These are phyloP conservation scores for Drepana falcataria DNA, from an alignment of 2,888 invertebrate genomes.

Conservation along the genomic window DNA sequence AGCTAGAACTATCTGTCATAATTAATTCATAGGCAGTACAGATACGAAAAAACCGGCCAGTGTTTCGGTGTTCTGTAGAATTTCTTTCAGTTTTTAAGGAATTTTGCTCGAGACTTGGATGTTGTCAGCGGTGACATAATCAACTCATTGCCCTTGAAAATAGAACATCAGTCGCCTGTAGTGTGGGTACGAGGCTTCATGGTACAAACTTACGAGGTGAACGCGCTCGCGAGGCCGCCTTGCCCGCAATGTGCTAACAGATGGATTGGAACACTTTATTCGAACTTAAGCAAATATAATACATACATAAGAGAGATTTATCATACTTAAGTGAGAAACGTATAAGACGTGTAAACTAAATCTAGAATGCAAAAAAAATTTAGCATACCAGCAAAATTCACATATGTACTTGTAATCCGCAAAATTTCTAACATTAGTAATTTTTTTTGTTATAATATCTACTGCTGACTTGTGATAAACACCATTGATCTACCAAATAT, in stretches of 20 bases:
- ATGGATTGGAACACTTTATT: slow-evolving; percentile 6
- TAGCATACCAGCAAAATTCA: too few species aligned
- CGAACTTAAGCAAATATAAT: not conserved
- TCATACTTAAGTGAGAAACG: too few species aligned
- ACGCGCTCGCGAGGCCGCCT: slow-evolving; percentile 66
- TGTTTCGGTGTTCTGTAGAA: too few species aligned
- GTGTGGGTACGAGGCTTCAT: slow-evolving; percentile 19
- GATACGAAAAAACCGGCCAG: too few species aligned
- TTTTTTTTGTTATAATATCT: too few species aligned
- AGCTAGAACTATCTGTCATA: not conserved
- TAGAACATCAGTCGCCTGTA: slow-evolving; percentile 39
- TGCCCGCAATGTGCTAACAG: slow-evolving; percentile 19
- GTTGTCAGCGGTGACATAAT: slow-evolving; percentile 48
- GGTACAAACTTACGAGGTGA: slow-evolving; percentile 62
- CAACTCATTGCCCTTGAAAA: slow-evolving; percentile 59
- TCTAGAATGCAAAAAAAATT: too few species aligned
- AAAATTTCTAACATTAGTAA: too few species aligned
- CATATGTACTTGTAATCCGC: too few species aligned
- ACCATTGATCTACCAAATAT: too few species aligned
- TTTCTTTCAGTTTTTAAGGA: not conserved
- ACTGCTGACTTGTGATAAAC: too few species aligned
- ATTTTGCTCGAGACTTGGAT: not conserved
- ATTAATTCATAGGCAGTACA: not conserved
- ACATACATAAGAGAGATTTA: too few species aligned
- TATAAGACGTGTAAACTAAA: too few species aligned